Evolutionary conservation across 2,113 vertebrate genomes (phyloP), one percentile per base, ranked within the genome.

Genomic region (Leptobrachium leishanense): DNA sequence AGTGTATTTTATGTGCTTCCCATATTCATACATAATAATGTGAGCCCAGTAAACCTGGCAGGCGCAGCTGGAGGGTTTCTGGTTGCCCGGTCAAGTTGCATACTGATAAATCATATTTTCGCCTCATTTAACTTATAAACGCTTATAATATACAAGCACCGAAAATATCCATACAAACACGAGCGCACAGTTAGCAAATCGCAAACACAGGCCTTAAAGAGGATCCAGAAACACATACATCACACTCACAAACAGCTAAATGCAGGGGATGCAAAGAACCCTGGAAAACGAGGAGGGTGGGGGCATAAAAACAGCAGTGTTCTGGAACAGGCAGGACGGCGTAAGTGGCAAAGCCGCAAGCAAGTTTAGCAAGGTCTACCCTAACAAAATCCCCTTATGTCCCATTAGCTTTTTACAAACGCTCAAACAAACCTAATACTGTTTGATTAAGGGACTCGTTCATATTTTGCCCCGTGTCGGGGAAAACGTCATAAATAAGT

Each of bases 401-500:
- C 78, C 78, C 67, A 81, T 74, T 74, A 81, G 71, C 64, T 53
- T 50, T 62, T 81, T 59, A 72, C 71, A 68, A 63, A 62, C 12
- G 50, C 65, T 50, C 42, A 44, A 68, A 81, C 78, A 81, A 68
- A 41, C 66, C 31, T n/a, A 59, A 46, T 39, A 68, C 64, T 81
- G 78, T 81, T 67, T 81, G 71, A 74, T 74, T 81, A 74, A 59
- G 71, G 55, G 68, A 81, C 78, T 57, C 39, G 78, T 68, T 81
- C 55, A 42, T 54, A 46, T 66, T 42, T 41, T 62, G 64, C 70
- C 77, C 46, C n/a, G 62, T 66, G 41, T 44, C 53, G 53, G 68
- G 40, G 59, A 81, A 74, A 68, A 54, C 65, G 59, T 74, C 78
- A 74, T 74, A 81, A 81, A 74, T 8, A 81, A 68, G 71, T 81